Conservation (phyloP, 2,797 vertebrate species). For the Parambassis ranga region DNA sequence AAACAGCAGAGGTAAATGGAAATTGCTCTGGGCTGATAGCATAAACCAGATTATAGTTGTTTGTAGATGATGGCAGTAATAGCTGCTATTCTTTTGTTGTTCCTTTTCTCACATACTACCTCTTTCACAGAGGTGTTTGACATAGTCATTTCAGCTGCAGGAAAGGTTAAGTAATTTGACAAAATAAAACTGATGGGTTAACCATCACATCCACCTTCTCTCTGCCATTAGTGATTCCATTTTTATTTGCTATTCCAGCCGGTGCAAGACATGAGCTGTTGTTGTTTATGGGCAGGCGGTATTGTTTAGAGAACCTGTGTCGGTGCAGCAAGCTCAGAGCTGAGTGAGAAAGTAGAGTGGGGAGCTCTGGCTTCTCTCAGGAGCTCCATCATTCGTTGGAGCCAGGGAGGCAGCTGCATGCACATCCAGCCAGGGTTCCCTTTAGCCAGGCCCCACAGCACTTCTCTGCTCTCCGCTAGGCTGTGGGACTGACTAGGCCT, state of each 20-base stretch:
- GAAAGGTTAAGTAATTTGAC: conserved; percentile 60
- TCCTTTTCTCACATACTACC: conserved; percentile 50
- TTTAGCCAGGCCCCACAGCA: conserved; percentile 76
- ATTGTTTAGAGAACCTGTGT: conserved; percentile 46
- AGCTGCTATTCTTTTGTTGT: conserved; percentile 57
- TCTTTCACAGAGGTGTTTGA: conserved; percentile 47
- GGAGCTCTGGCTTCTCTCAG: conserved; percentile 52
- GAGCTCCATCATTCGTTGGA: conserved; percentile 47
- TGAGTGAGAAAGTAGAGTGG: background rate
- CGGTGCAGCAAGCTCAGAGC: conserved; percentile 36
- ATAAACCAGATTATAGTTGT: conserved; percentile 67
- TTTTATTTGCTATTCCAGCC: conserved; percentile 32
- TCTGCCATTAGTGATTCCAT: conserved; percentile 23
- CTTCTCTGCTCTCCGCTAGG: conserved; percentile 59
- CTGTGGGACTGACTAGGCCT: conserved; percentile 59
- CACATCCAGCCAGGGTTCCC: conserved; percentile 65
- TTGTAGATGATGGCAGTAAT: conserved; percentile 59
- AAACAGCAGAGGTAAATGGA: conserved; percentile 54
- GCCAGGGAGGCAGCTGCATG: conserved; percentile 75
- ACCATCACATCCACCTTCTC: conserved; percentile 26
- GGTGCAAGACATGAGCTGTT: conserved; percentile 22
- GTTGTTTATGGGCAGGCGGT: conserved; percentile 36
- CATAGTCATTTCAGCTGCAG: conserved; percentile 53
- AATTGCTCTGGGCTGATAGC: conserved; percentile 58
- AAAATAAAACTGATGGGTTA: conserved; percentile 56